Conservation (phyloP, 1,140 invertebrate genomes). For the Procambarus clarkii region DNA sequence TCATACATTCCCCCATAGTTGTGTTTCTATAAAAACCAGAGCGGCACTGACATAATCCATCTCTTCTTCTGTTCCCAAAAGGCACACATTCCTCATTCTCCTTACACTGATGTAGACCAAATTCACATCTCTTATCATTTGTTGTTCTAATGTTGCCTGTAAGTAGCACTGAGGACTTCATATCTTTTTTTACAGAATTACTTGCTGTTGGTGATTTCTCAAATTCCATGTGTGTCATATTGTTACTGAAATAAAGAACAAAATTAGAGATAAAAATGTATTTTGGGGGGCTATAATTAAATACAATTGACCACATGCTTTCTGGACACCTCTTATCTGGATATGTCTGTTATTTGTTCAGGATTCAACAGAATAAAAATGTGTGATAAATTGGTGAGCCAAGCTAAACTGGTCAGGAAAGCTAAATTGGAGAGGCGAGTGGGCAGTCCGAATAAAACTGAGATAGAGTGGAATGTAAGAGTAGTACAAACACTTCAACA, state of each 20-base stretch:
- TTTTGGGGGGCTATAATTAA: no score
- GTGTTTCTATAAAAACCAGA: slow-evolving; percentile 3
- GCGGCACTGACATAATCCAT: slow-evolving; percentile 83
- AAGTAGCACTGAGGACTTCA: background rate
- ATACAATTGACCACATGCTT: no score
- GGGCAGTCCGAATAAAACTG: no score
- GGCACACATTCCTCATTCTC: slow-evolving; percentile 74
- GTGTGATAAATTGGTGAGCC: no score
- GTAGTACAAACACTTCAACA: no score
- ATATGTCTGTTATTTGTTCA: no score
- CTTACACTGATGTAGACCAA: slow-evolving; percentile 74
- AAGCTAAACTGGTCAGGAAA: no score
- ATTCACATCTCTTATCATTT: slow-evolving; percentile 73
- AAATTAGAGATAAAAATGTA: no score
- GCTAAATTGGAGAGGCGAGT: no score
- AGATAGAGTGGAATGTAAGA: no score
- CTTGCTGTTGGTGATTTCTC: background rate
- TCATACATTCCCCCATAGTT: slow-evolving; percentile 17
- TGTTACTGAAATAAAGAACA: slow-evolving; percentile 26
- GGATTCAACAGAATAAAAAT: no score
- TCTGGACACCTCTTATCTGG: no score
- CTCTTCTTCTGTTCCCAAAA: slow-evolving; percentile 75
- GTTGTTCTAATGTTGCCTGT: background rate
- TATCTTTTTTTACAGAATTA: background rate
- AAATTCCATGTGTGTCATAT: background rate